Percentiles rank a stretch among this genome's conserved stretches.
phyloP scores from a whole-genome alignment of 2,888 invertebrate genomes.

The Arge pagana region DNA sequence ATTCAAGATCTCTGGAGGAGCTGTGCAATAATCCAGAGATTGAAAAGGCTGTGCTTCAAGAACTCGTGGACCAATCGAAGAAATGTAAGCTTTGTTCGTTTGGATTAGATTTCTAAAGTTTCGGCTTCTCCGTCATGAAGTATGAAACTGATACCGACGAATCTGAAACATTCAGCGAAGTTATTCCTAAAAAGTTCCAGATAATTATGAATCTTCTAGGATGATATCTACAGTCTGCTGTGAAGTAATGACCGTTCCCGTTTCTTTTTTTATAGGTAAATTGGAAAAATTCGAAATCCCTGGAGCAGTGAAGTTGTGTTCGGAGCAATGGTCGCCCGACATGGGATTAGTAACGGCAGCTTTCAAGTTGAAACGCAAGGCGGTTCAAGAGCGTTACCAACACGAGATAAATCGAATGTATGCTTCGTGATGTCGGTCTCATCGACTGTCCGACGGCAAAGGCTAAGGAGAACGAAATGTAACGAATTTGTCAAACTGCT shows the following conservation, averaged over 20 bases:
- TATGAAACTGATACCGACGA: no score
- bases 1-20: constrained; percentile 60
- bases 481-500: not conserved
- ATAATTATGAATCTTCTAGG: no score
- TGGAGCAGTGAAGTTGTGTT: constrained; percentile 82
- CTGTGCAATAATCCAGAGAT: constrained; percentile 76
- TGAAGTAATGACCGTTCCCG: no score
- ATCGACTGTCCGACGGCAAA: not conserved
- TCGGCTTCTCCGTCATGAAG: not conserved
- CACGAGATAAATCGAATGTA: constrained; percentile 94
- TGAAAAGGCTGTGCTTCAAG: constrained; percentile 81
- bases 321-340: constrained; percentile 96
- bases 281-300: constrained; percentile 93
- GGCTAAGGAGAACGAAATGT: constrained; percentile 1
- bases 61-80: constrained; percentile 80
- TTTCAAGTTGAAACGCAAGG: constrained; percentile 95
- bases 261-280: constrained; percentile 66
- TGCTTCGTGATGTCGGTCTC: constrained; percentile 73
- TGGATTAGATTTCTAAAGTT: constrained; percentile 16
- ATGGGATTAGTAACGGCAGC: constrained; percentile 97
- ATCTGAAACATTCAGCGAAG: no score
- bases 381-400: constrained; percentile 92
- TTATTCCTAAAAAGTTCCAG: not conserved
- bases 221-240: no score
- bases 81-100: constrained; percentile 70